phyloP scores from a whole-genome alignment of 2,888 invertebrate genomes.

The Drosophila mimica region DNA sequence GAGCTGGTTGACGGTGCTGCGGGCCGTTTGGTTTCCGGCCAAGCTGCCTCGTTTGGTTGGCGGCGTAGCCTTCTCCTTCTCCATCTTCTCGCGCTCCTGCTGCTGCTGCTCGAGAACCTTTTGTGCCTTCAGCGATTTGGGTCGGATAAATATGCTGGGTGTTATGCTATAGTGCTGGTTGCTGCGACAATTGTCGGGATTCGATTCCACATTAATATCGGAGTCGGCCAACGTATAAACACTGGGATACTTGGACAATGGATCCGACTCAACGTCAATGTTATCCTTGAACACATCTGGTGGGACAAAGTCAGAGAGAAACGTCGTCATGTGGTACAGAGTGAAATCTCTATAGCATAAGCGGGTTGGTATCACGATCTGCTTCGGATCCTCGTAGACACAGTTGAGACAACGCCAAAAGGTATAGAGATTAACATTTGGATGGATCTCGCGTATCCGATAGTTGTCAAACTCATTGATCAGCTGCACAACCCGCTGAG shows the following conservation, averaged over 20 bases:
- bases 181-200: conserved; percentile 9
- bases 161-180: conserved; percentile 7
- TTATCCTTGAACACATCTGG: conserved; percentile 34
- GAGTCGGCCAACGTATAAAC: background rate
- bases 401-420: conserved; percentile 64
- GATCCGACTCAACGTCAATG: conserved; percentile 5
- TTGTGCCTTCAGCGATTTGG: conserved; percentile 67
- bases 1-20: background rate
- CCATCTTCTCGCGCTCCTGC: conserved; percentile 1
- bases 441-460: conserved; percentile 54
- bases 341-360: conserved; percentile 82
- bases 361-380: conserved; percentile 68
- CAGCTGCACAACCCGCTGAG: conserved; percentile 65
- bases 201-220: background rate
- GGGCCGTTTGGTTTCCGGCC: background rate
- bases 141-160: conserved; percentile 67
- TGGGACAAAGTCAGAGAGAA: conserved; percentile 63
- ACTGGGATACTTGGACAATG: conserved; percentile 2
- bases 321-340: conserved; percentile 67
- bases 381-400: conserved; percentile 60
- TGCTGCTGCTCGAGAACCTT: conserved; percentile 2
- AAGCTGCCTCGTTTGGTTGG: background rate
- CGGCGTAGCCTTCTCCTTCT: conserved; percentile 1
- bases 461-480: conserved; percentile 59
- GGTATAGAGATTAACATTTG: conserved; percentile 59